phyloP scores from a whole-genome alignment of 2,113 vertebrate genomes.

The Gallinago undulata region DNA sequence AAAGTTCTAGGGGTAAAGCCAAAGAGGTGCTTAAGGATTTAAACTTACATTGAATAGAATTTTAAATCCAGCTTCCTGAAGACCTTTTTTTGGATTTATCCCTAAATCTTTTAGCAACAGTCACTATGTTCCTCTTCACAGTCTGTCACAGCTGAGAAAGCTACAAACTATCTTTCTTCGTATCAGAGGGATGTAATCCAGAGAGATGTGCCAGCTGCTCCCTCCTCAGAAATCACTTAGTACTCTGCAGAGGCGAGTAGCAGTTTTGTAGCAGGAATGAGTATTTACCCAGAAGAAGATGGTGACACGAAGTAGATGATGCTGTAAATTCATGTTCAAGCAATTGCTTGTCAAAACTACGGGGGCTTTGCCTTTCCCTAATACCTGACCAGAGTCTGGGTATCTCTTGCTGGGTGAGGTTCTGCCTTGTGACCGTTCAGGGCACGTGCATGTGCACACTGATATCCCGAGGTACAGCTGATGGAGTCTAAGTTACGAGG shows the following conservation, averaged over 20 bases:
- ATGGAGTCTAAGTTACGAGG: not conserved
- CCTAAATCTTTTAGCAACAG: not conserved
- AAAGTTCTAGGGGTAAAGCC: not conserved
- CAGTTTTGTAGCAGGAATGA: fast-evolving
- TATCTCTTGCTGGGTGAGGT: not conserved
- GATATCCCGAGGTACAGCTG: not conserved
- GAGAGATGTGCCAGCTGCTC: not conserved
- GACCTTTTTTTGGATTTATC: not conserved
- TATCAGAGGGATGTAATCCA: not conserved
- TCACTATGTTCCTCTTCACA: not conserved
- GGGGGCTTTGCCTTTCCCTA: not conserved
- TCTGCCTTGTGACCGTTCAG: not conserved
- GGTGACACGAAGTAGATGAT: not conserved
- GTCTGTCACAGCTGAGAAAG: not conserved
- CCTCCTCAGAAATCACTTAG: not conserved
- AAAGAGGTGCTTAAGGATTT: not conserved
- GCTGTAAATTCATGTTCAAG: not conserved
- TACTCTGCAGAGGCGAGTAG: not conserved
- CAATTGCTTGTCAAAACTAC: not conserved
- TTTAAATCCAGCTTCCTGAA: not conserved
- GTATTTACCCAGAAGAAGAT: not conserved
- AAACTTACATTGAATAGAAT: not conserved
- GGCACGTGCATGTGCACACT: too few relatives aligned
- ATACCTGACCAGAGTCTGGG: not conserved
- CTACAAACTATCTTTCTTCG: not conserved